Evolutionary conservation across 2,797 vertebrate species (phyloP), one percentile per base, ranked within the genome.

Genomic region (Toxotes lorentzi): DNA sequence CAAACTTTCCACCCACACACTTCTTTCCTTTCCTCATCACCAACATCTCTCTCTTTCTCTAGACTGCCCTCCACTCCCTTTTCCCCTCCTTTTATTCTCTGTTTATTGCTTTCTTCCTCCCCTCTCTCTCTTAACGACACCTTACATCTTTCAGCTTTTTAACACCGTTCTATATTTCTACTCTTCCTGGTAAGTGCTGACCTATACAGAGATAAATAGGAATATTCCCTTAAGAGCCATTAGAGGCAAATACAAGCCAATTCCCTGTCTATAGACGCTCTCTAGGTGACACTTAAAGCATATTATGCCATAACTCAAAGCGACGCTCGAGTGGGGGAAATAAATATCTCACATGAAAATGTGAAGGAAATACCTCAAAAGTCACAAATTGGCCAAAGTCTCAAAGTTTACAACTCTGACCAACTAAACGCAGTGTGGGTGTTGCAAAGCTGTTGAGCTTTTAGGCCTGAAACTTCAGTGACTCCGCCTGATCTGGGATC

Each of bases 161-260:
- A 87, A 76, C 59, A 54, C 60, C 12, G 1, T 1, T 5, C 74
- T 76, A 67, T 83, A 90, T 84, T 81, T 80, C 87, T 64, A 70
- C 60, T 77, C 70, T 60, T 79, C 23, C 67, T 74, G 73, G 71
- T 87, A 84, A 91, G 83, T 86, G 90, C 82, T 86, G 89, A 92
- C 89, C 85, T 60, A 79, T 43, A 81, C 68, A 59, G 51, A 88
- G 83, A 90, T 90, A 83, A 87, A 91, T 77, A 83, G 82, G 56
- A 84, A 89, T 75, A 84, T 85, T 91, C 88, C 90, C 87, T 62
- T 41, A 74, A 78, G 89, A 86, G 79, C 89, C 83, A 83, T 91
- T 86, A 91, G 73, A 87, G 75, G 78, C 72, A 82, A 88, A 90
- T 77, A 85, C 73, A 70, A 88, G 90, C 83, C 87, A 83, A 87